Evolutionary conservation across 2,797 vertebrate genomes (phyloP), one percentile per base, ranked within the genome.

Genomic region (Falco columbarius): DNA sequence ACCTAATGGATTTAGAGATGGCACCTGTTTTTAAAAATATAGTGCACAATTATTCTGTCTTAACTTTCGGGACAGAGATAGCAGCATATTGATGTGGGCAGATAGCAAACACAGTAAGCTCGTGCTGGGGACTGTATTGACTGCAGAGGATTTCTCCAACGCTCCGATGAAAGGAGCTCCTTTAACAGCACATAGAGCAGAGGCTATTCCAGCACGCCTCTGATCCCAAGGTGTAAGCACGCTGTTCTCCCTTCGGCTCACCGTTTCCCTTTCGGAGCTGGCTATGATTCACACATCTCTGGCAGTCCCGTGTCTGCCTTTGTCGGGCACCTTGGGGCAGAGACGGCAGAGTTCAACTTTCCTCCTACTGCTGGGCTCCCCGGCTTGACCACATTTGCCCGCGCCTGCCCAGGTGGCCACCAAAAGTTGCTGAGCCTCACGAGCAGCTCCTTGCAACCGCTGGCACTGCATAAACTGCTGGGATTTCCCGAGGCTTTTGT

Each of bases 161-260:
- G 30, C 71, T 70, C 79, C 54, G 65, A 3, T 54, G 36, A 68
- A 76, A 91, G 80, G 22, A 88, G 17, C n/a, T 86, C 54, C 52
- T 89, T 71, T 10, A 74, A 54, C 63, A 82, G 49, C 14, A 0
- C n/a, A 3, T 46, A 27, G 27, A 86, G 80, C 30, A 15, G 12
- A 56, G 81, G 21, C 96, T 77, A 24, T 91, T 90, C 94, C 81
- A 90, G 58, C 89, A 91, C 1, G 62, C 89, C 54, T 90, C 34
- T 68, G n/a, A 81, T 95, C 32, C 38, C 18, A 26, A 81, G 76
- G 42, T 55, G 51, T 36, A 79, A 94, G 75, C 90, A 88, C 0
- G 1, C 85, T 18, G 5, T 83, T 56, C 82, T 94, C 75, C 81
- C 83, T 79, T 44, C 71, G 8, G 38, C 80, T 96, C 92, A n/a